These are phyloP conservation scores for Cheilosia impressa DNA, from an alignment of 2,888 invertebrate species.

Conservation along the genomic window DNA sequence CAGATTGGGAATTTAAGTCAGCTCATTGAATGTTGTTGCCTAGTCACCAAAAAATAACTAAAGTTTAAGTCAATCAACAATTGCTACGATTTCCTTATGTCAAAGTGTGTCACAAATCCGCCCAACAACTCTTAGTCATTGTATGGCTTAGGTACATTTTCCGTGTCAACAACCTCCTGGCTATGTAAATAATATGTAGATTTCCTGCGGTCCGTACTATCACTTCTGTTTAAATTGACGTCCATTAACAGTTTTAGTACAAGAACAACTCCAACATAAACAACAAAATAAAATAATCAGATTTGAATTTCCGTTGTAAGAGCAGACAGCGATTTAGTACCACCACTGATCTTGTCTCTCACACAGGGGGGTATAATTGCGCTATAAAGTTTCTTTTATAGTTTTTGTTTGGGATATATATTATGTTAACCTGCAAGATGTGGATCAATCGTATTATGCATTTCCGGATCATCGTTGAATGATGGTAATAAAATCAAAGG, in stretches of 20 bases:
- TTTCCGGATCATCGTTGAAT: background rate
- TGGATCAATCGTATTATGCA: background rate
- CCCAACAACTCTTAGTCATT: too few species aligned
- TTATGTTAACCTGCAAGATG: background rate
- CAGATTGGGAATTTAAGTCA: too few species aligned
- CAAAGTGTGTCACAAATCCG: too few species aligned
- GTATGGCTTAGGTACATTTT: background rate
- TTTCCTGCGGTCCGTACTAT: background rate
- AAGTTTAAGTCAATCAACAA: too few species aligned
- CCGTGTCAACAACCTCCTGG: background rate
- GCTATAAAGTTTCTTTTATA: background rate
- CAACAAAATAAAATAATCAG: background rate
- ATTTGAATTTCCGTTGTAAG: background rate
- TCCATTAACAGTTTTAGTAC: background rate
- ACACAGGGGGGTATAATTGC: background rate
- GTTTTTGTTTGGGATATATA: background rate
- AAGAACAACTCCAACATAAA: background rate
- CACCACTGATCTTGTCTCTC: background rate
- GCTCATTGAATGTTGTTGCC: too few species aligned
- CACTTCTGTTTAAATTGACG: background rate
- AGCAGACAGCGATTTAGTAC: too few species aligned
- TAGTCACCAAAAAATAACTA: too few species aligned
- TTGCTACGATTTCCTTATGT: too few species aligned
- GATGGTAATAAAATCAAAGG: background rate
- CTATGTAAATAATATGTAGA: background rate